Conservation (phyloP, 2,888 invertebrate species). For the Mesochorus sp. region DNA sequence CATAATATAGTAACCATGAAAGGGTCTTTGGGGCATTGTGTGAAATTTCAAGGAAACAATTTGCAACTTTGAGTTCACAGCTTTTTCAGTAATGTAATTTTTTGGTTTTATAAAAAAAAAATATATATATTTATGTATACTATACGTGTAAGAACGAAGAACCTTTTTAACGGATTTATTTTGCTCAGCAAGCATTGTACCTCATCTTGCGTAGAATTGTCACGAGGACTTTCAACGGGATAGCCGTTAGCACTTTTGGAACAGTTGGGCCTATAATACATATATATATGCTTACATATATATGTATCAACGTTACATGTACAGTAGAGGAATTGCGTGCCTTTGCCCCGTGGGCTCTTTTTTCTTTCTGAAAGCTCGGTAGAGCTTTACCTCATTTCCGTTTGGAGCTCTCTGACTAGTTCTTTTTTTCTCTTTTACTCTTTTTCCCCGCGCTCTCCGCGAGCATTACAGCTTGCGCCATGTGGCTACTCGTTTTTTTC, state of each 20-base stretch:
- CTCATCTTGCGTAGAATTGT: constrained; percentile 8
- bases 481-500: constrained; percentile 49
- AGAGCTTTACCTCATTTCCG: constrained; percentile 61
- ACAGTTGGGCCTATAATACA: background rate
- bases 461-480: constrained; percentile 55
- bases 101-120: no score
- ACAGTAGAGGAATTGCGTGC: constrained; percentile 33
- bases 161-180: constrained; percentile 28
- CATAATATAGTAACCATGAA: no score
- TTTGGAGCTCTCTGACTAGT: constrained; percentile 36
- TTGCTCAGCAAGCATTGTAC: no score
- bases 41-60: no score
- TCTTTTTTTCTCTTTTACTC: constrained; percentile 22
- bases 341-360: constrained; percentile 35
- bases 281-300: background rate
- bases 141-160: no score
- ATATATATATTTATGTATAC: no score
- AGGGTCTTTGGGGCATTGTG: no score
- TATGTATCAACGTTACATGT: constrained; percentile 53
- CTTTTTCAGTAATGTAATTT: no score
- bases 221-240: constrained; percentile 9
- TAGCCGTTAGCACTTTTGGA: constrained; percentile 14
- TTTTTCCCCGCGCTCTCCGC: constrained; percentile 31
- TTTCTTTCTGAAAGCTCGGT: constrained; percentile 51
- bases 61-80: no score